Evolutionary conservation across 2,888 invertebrate genomes (phyloP).

Genomic region (Nasonia oneida): DNA sequence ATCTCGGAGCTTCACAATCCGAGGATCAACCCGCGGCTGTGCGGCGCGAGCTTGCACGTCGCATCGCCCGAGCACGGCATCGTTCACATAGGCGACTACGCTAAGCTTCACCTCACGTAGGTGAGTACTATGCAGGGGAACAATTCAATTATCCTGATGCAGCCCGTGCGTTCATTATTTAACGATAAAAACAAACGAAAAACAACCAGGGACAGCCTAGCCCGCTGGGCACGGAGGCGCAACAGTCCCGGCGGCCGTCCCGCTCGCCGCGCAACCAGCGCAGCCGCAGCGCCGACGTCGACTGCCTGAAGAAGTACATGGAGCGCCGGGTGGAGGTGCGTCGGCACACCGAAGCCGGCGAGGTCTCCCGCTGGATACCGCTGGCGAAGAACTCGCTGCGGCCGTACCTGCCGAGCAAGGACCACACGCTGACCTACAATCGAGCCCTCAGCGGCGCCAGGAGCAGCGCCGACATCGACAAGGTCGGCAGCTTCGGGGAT

Average conservation of each 20-base stretch:
- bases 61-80: constrained; percentile 77
- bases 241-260: constrained; percentile 72
- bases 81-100: constrained; percentile 75
- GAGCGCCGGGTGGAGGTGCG: constrained; percentile 73
- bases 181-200: background rate
- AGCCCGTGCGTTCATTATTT: background rate
- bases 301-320: constrained; percentile 72
- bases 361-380: constrained; percentile 68
- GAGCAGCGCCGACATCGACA: constrained; percentile 11
- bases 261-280: constrained; percentile 73
- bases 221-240: constrained; percentile 70
- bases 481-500: background rate
- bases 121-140: constrained; percentile 62
- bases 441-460: constrained; percentile 20
- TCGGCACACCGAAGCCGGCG: constrained; percentile 71
- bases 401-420: constrained; percentile 55
- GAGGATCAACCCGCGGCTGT: constrained; percentile 81
- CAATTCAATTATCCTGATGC: background rate
- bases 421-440: constrained; percentile 40
- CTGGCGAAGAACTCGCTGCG: constrained; percentile 38
- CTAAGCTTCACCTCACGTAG: constrained; percentile 75
- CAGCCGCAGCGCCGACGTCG: constrained; percentile 75
- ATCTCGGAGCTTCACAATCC: constrained; percentile 84
- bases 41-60: constrained; percentile 81
- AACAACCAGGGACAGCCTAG: constrained; percentile 65